Evolutionary conservation across 2,113 vertebrate genomes (phyloP), one percentile per base, ranked within the genome.

Genomic region (Strigops habroptila): DNA sequence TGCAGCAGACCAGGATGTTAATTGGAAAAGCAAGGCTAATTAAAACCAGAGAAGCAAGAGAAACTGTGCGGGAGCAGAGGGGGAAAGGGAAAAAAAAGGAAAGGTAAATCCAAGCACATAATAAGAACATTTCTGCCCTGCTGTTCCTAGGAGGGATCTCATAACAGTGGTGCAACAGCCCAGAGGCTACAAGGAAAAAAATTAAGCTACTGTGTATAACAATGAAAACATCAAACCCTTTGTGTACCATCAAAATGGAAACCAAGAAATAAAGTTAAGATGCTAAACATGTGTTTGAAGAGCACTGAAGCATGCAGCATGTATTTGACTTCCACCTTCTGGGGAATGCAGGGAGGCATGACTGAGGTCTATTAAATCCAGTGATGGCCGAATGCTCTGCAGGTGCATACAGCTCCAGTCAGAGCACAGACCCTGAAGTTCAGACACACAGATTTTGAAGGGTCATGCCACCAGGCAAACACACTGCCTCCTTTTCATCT

Each of bases 251-350:
- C 90, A 89, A 93, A 95, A 96, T 80, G 77, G 95, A 96, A 96
- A 96, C 95, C 88, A 75, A 93, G 94, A 93, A 96, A 97, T 82
- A 91, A 94, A 97, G 94, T 96, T 93, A 93, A 91, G 95, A 96
- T 97, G 88, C 96, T 95, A 91, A 96, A 94, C 85, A 59, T 93
- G 90, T 95, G 82, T 95, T 91, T 93, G 86, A 97, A 70, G 31
- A 91, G 83, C 88, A 91, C 55, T 84, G 96, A 96, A 95, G 95
- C 94, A 89, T 86, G 74, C 0, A 1, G 82, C 86, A 57, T 78
- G 48, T 91, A 94, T 91, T 95, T 96, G 88, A 89, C 89, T 96
- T 94, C 88, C 64, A 87, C 55, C 55, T 91, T 93, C 71, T 88
- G 75, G 78, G 80, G 48, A 75, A 48, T 33, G 82, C 85, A 86